Evolutionary conservation across 2,797 vertebrate genomes (phyloP).

Genomic region (Erpetoichthys calabaricus): DNA sequence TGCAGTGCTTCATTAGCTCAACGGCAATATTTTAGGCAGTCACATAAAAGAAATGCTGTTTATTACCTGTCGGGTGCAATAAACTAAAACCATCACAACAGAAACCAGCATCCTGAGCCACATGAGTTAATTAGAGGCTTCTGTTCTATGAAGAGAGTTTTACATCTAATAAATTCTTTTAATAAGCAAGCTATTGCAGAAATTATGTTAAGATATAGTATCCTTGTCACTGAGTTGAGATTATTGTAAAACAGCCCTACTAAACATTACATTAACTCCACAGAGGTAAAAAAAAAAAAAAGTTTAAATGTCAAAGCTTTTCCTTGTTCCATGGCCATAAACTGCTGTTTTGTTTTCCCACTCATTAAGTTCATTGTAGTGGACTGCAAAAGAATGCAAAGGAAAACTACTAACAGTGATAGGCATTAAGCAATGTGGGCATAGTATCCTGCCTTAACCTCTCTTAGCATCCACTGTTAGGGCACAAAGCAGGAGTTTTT

Average conservation of each 20-base stretch:
- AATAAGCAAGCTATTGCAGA: constrained; percentile 44
- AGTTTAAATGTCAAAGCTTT: constrained; percentile 5
- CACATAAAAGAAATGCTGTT: constrained; percentile 36
- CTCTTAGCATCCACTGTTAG: too few species aligned
- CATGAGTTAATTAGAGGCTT: constrained; percentile 42
- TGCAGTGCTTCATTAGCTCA: constrained; percentile 45
- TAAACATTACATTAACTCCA: constrained; percentile 26
- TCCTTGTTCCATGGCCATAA: constrained; percentile 6
- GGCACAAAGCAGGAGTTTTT: too few species aligned
- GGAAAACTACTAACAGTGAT: background rate
- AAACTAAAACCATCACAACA: constrained; percentile 42
- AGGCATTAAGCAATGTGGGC: background rate
- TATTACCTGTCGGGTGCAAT: constrained; percentile 46
- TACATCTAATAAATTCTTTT: constrained; percentile 50
- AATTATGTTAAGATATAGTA: constrained; percentile 35
- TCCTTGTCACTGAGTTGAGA: constrained; percentile 27
- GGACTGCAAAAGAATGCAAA: background rate
- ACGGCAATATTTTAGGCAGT: constrained; percentile 40
- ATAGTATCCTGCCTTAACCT: too few species aligned
- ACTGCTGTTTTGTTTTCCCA: background rate
- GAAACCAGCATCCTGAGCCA: constrained; percentile 39
- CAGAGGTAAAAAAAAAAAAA: constrained; percentile 20
- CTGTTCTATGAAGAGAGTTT: constrained; percentile 29
- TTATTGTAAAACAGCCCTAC: constrained; percentile 31
- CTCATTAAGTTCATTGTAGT: background rate